phyloP scores from a whole-genome alignment of 1,140 invertebrate genomes.

The Ips nitidus region DNA sequence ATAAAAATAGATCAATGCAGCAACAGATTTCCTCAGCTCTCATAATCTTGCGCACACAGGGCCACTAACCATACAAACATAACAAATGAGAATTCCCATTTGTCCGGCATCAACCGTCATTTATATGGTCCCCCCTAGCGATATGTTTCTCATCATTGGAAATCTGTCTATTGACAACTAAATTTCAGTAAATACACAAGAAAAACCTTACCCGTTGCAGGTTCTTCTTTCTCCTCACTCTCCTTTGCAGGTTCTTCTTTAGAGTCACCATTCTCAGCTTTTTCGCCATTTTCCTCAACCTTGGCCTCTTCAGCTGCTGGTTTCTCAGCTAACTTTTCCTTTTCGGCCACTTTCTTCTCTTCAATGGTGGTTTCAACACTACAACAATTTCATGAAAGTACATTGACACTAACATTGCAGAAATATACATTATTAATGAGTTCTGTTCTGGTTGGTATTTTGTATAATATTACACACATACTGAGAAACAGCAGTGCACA shows the following conservation, averaged over 20 bases:
- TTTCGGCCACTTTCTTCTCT: slow-evolving; percentile 33
- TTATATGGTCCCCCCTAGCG: slow-evolving; percentile 34
- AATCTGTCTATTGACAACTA: slow-evolving; percentile 2
- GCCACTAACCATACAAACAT: slow-evolving; percentile 32
- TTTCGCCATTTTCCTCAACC: slow-evolving; percentile 45
- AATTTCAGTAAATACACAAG: not conserved
- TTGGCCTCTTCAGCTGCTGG: slow-evolving; percentile 33
- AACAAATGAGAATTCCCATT: slow-evolving; percentile 19
- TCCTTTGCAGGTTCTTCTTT: slow-evolving; percentile 44
- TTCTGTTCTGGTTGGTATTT: no score
- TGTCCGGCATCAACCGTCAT: slow-evolving; percentile 18
- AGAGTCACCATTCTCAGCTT: slow-evolving; percentile 46
- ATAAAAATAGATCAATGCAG: no score
- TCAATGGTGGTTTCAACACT: slow-evolving; percentile 40
- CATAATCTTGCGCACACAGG: slow-evolving; percentile 41
- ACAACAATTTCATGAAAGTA: slow-evolving; percentile 15
- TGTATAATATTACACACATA: no score
- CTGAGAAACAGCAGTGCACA: no score
- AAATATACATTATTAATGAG: not conserved
- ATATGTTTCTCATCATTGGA: slow-evolving; percentile 36
- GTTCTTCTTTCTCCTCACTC: slow-evolving; percentile 48
- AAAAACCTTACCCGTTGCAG: slow-evolving; percentile 30
- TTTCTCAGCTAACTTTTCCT: slow-evolving; percentile 33
- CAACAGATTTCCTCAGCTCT: slow-evolving; percentile 36
- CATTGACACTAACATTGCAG: not conserved